A percentile compares a stretch with the other conserved stretches of the same genome.
Conservation (phyloP, 2,797 vertebrate species). For the Australoheros facetus region DNA sequence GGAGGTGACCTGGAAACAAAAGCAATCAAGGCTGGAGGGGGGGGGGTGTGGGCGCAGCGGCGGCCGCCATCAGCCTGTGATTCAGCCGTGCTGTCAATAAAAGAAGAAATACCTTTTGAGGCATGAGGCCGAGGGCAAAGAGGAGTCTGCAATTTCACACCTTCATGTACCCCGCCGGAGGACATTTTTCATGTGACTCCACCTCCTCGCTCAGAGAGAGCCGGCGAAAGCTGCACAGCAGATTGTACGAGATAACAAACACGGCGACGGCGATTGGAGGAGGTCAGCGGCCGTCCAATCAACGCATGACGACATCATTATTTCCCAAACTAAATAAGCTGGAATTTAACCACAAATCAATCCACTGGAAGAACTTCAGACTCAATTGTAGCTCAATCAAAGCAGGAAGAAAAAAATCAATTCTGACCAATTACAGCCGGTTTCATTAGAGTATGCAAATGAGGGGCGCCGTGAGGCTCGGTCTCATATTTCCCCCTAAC, state of each 20-base stretch:
- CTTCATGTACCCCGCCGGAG: constrained; percentile 66
- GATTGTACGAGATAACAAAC: constrained; percentile 40
- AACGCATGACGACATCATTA: constrained; percentile 89
- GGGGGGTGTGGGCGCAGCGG: constrained; percentile 48
- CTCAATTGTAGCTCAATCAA: constrained; percentile 96
- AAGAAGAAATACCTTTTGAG: constrained; percentile 77
- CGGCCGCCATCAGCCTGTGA: constrained; percentile 65
- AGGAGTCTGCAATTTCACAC: constrained; percentile 76
- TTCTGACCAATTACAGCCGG: constrained; percentile 89
- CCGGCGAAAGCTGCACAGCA: constrained; percentile 1
- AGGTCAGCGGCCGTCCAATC: constrained; percentile 58
- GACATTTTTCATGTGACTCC: constrained; percentile 67
- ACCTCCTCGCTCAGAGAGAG: constrained; percentile 23
- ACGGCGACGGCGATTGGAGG: constrained; percentile 3
- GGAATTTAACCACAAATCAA: constrained; percentile 93
- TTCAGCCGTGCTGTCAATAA: constrained; percentile 78
- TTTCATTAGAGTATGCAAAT: constrained; percentile 93
- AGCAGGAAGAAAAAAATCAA: constrained; percentile 89
- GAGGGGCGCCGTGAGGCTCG: constrained; percentile 48
- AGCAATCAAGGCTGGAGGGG: constrained; percentile 80
- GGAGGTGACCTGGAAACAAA: constrained; percentile 86
- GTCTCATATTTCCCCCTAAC: constrained; percentile 69
- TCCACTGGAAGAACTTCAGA: constrained; percentile 88
- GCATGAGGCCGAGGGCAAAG: constrained; percentile 66
- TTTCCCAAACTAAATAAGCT: constrained; percentile 88